Percentiles rank a stretch among this genome's conserved stretches.
Evolutionary conservation across 2,113 vertebrate species (phyloP).

Genomic region (Ibidorhyncha struthersii): DNA sequence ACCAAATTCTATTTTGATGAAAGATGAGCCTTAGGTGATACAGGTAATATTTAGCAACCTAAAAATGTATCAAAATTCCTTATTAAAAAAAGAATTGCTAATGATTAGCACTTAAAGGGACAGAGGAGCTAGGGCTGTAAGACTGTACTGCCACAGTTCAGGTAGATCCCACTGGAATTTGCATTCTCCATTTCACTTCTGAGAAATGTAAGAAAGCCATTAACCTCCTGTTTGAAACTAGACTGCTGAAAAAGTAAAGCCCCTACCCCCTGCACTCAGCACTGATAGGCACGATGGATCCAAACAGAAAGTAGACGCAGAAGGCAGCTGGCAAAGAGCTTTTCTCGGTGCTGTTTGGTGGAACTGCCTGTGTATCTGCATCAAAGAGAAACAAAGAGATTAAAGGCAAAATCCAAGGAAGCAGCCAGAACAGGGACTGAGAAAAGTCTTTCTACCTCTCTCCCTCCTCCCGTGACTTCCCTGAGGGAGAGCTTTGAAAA

Average conservation of each 20-base stretch:
- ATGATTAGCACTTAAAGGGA: neutral
- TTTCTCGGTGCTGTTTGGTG: accelerated
- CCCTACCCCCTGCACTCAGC: neutral
- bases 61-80: neutral
- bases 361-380: neutral
- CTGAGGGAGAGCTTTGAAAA: neutral
- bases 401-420: neutral
- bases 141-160: neutral
- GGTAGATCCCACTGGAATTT: neutral
- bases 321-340: neutral
- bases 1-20: accelerated
- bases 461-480: neutral
- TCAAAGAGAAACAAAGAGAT: neutral
- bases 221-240: neutral
- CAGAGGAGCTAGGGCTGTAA: accelerated
- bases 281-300: accelerated
- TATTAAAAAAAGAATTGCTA: neutral
- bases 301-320: neutral
- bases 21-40: neutral
- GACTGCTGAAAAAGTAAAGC: neutral
- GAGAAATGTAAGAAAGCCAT: neutral
- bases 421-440: neutral
- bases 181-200: neutral
- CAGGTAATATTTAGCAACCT: neutral
- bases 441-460: neutral